Percentiles rank a stretch among this genome's conserved stretches.
Conservation (phyloP, 2,888 invertebrate species). For the Charanyca ferruginea region DNA sequence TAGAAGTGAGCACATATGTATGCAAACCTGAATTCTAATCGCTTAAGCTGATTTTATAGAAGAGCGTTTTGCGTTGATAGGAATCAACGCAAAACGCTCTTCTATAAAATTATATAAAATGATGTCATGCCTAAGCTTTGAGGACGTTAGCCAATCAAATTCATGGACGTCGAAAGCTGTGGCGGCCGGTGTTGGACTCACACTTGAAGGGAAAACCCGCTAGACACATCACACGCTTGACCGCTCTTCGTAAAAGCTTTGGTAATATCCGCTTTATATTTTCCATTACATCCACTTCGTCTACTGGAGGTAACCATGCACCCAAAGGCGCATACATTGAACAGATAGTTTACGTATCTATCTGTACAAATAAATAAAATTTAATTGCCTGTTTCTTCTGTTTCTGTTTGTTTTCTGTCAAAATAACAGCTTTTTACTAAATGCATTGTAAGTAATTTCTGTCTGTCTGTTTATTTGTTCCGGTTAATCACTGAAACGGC, state of each 20-base stretch:
- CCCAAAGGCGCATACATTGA: no score
- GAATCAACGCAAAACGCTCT: no score
- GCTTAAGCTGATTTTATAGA: not conserved
- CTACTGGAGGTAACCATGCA: not conserved
- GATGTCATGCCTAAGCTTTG: constrained; percentile 2
- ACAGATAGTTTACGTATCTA: no score
- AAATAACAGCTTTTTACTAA: no score
- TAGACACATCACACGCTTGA: not conserved
- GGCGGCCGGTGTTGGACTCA: not conserved
- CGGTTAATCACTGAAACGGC: no score
- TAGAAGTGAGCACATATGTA: no score
- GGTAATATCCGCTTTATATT: not conserved
- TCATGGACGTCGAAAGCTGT: constrained; percentile 19
- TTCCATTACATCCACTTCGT: not conserved
- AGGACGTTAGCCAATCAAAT: constrained; percentile 12
- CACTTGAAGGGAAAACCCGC: constrained; percentile 12
- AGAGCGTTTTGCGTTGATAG: not conserved
- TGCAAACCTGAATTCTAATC: not conserved
- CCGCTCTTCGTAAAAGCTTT: constrained; percentile 12
- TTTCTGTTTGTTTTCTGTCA: no score
- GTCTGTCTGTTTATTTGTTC: no score
- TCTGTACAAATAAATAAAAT: no score
- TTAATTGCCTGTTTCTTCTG: no score
- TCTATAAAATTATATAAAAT: no score
- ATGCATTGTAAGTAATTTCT: no score